Conservation (phyloP, 2,113 vertebrate species). For the Laterallus jamaicensis region DNA sequence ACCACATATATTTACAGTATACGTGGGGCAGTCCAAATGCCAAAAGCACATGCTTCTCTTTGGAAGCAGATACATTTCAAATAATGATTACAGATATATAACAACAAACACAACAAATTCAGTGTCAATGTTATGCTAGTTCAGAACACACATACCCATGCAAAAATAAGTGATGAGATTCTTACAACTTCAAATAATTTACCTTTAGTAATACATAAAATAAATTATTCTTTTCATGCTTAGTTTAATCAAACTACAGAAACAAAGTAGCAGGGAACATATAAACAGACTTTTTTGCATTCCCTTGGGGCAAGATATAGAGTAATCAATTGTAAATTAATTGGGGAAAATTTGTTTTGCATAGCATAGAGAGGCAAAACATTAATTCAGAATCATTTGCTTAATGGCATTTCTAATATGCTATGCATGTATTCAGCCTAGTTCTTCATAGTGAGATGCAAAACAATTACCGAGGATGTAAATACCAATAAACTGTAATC, state of each 20-base stretch:
- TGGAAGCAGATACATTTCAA: neutral
- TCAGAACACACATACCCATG: neutral
- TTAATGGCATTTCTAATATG: conserved; percentile 75
- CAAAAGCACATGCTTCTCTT: neutral
- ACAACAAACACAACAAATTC: neutral
- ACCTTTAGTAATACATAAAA: neutral
- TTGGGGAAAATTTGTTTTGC: conserved; percentile 69
- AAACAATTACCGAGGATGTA: conserved; percentile 68
- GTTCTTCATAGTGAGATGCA: conserved; percentile 66
- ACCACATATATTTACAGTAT: neutral
- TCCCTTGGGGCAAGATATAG: conserved; percentile 63
- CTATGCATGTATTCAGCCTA: conserved; percentile 69
- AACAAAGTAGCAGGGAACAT: conserved; percentile 30
- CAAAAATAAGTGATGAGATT: neutral
- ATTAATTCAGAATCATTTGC: conserved; percentile 72
- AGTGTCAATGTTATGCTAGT: neutral
- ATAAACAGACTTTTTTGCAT: conserved; percentile 4
- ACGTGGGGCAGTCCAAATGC: neutral
- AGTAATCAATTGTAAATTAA: conserved; percentile 79
- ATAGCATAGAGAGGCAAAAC: conserved; percentile 65
- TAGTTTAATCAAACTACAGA: conserved; percentile 55
- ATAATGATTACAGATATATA: neutral
- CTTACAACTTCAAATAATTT: neutral
- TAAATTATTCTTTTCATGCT: neutral
- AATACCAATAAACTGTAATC: conserved; percentile 64